Evolutionary conservation across 2,888 invertebrate genomes (phyloP).

Genomic region (Automeris io): DNA sequence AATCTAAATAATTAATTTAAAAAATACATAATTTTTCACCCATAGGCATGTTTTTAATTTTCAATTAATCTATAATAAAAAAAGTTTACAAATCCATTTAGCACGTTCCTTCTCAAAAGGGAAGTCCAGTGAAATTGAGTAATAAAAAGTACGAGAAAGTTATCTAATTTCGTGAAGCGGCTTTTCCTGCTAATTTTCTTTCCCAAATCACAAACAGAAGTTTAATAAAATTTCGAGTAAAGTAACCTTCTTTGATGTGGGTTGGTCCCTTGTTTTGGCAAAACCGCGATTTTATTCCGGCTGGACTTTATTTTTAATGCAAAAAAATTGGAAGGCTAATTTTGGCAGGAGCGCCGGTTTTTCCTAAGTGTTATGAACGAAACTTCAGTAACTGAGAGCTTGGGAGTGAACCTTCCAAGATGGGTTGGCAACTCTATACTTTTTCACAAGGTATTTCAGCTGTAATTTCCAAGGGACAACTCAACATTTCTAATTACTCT

Average conservation of each 20-base stretch:
- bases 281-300: slow-evolving; percentile 17
- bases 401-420: not conserved
- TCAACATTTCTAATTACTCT: no score
- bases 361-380: not conserved
- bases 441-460: no score
- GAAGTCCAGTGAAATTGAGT: slow-evolving; percentile 19
- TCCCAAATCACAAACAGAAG: slow-evolving; percentile 27
- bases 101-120: slow-evolving; percentile 18
- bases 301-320: not conserved
- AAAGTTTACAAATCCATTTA: slow-evolving; percentile 17
- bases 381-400: not conserved
- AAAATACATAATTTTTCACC: no score
- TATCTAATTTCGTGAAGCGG: slow-evolving; percentile 20
- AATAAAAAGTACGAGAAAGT: slow-evolving; percentile 23
- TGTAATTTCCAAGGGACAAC: no score
- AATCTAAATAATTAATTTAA: no score
- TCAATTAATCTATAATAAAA: no score
- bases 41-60: no score
- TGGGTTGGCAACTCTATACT: no score
- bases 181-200: slow-evolving; percentile 30
- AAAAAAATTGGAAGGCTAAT: not conserved
- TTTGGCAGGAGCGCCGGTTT: not conserved
- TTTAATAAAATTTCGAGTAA: slow-evolving; percentile 27
- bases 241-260: slow-evolving; percentile 31
- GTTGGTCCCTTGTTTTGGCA: slow-evolving; percentile 14